phyloP scores from a whole-genome alignment of 2,888 invertebrate species.

The Timandra comae region DNA sequence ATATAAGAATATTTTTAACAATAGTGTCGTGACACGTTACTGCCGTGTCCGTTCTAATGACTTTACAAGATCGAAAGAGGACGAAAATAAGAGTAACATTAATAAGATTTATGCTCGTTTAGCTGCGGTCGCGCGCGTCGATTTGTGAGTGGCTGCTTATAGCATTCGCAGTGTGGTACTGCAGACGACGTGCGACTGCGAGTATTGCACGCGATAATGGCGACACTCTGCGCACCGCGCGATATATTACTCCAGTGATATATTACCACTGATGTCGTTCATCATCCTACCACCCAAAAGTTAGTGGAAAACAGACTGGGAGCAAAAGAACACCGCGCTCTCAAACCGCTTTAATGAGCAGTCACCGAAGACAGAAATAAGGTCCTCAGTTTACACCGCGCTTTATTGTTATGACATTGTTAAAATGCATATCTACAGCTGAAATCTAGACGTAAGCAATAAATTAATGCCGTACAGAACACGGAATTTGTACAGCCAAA shows the following conservation, averaged over 20 bases:
- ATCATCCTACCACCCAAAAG: constrained; percentile 76
- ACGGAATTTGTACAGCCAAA: constrained; percentile 15
- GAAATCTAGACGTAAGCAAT: constrained; percentile 42
- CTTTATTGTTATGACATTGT: constrained; percentile 71
- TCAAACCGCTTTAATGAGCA: constrained; percentile 69
- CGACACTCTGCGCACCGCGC: constrained; percentile 71
- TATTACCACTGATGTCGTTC: constrained; percentile 68
- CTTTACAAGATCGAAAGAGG: constrained; percentile 57
- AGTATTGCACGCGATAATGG: constrained; percentile 67
- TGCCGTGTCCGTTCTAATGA: constrained; percentile 47
- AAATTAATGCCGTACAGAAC: constrained; percentile 30
- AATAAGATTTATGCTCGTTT: constrained; percentile 70
- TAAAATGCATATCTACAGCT: constrained; percentile 51
- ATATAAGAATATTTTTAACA: constrained; percentile 36
- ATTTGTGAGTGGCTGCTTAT: constrained; percentile 66
- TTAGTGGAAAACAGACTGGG: constrained; percentile 63
- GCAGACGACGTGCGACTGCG: constrained; percentile 55
- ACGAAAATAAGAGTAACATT: constrained; percentile 69
- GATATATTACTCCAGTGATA: constrained; percentile 74
- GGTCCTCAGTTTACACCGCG: constrained; percentile 58
- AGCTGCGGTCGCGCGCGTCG: constrained; percentile 64
- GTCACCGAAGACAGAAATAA: constrained; percentile 74
- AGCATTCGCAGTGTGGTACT: constrained; percentile 43
- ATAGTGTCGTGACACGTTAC: constrained; percentile 25
- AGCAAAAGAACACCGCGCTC: constrained; percentile 58